Base-by-base conservation (phyloP, 2,797 vertebrate species). In the Peromyscus melanophrys region DNA sequence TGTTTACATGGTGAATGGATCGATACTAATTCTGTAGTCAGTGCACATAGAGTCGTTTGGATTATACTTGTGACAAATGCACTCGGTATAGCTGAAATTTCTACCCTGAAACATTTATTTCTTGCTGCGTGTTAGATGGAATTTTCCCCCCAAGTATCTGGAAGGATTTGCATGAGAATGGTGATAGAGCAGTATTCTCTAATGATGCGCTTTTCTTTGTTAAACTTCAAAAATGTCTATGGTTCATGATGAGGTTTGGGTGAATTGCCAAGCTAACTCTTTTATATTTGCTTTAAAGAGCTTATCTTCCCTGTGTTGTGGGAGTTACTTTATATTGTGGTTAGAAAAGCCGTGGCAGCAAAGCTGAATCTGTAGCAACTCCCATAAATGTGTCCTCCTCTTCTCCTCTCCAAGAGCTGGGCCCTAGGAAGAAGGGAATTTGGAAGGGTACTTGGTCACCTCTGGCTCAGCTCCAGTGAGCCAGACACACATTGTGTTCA, bases 101-200 rank as follows among this genome's bases (percentile, higher is more conserved):
- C 98, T 97, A 99, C 98, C 98, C 98, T 98, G 98, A 98, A 99
- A 99, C 98, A 98, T 98, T 98, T 98, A 98, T 99, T 99, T 99
- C 98, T 98, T 97, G 96, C 98, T 98, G 98, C 0, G 52, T 98
- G 98, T 98, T 98, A 98, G 98, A 99, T 98, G 98, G 98, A 99
- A 99, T 99, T 99, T 99, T 99, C 98, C 98, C 98, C 98, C 98
- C 98, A 98, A 98, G 98, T 99, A 98, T 99, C 98, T 98, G 98
- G 98, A 98, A 98, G 98, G 98, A 99, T 99, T 99, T 99, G 98
- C 99, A 99, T 99, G 99, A 99, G 98, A 99, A 99, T 99, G 98
- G 99, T 98, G 98, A 99, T 98, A 98, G 98, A 99, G 98, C 98
- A 98, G 98, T 98, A 98, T 99, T 99, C 98, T 99, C 99, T 99